phyloP scores from a whole-genome alignment of 53 echinoderm and acorn worm genomes.

The Henricia sp. region DNA sequence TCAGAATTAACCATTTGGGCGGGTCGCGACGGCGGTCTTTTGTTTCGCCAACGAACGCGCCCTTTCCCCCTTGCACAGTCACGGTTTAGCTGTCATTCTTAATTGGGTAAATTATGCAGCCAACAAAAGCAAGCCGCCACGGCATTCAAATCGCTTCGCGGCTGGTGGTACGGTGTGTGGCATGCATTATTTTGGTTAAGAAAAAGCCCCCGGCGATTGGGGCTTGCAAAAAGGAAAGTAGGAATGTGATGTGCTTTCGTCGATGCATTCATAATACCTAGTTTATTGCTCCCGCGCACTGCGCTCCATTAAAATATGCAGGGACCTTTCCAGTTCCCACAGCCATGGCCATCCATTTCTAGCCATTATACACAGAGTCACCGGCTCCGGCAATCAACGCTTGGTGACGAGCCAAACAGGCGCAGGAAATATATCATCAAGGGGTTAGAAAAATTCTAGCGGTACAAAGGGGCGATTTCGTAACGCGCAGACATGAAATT shows the following conservation, averaged over 20 bases:
- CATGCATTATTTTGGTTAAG: conserved; percentile 3
- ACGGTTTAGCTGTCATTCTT: conserved; percentile 37
- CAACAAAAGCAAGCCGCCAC: conserved; percentile 25
- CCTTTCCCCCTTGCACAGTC: conserved; percentile 32
- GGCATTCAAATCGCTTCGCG: background rate
- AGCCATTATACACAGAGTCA: conserved; percentile 37
- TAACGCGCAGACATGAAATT: conserved; percentile 62
- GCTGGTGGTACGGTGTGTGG: conserved; percentile 10
- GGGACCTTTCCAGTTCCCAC: background rate
- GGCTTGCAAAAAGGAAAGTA: conserved; percentile 4
- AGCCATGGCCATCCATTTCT: background rate
- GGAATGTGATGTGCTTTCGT: conserved; percentile 11
- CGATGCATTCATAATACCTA: conserved; percentile 45
- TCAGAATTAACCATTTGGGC: conserved; percentile 58
- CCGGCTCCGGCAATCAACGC: conserved; percentile 51
- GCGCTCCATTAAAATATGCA: conserved; percentile 26
- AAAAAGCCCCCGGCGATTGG: conserved; percentile 21
- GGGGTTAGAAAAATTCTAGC: conserved; percentile 61
- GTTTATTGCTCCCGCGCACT: conserved; percentile 45
- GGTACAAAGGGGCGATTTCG: conserved; percentile 66
- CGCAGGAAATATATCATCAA: conserved; percentile 64
- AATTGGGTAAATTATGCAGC: conserved; percentile 54
- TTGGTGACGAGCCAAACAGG: conserved; percentile 59
- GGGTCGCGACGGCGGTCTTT: background rate
- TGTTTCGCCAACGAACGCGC: conserved; percentile 30